Percentiles rank a stretch among this genome's conserved stretches.
These are phyloP conservation scores for Epirrita christyi DNA, from an alignment of 2,888 invertebrate species.

Conservation along the genomic window DNA sequence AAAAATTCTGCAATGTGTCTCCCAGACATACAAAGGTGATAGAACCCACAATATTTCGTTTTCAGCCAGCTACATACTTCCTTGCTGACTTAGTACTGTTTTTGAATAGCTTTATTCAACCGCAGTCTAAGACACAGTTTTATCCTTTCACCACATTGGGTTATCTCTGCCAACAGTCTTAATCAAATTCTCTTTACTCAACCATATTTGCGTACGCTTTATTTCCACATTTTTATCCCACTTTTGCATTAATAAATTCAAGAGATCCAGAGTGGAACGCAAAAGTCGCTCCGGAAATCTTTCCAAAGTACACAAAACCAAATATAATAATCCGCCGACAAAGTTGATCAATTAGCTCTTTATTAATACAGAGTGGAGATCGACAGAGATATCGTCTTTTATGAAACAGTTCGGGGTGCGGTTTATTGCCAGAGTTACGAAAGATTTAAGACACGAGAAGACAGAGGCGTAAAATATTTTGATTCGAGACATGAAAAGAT, in stretches of 20 bases:
- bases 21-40: too few species aligned
- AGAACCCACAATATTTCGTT: too few species aligned
- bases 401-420: conserved; percentile 8
- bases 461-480: conserved; percentile 30
- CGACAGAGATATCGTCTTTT: conserved; percentile 44
- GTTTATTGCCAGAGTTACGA: background rate
- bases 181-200: too few species aligned
- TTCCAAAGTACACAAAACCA: conserved; percentile 31
- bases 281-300: conserved; percentile 20
- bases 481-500: too few species aligned
- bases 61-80: too few species aligned
- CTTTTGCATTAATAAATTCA: background rate
- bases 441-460: conserved; percentile 21
- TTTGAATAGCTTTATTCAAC: too few species aligned
- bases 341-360: conserved; percentile 55
- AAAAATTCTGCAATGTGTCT: too few species aligned
- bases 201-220: background rate
- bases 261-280: background rate
- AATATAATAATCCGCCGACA: conserved; percentile 32
- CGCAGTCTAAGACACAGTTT: background rate
- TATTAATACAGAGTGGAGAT: conserved; percentile 60
- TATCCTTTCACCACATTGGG: background rate
- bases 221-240: background rate
- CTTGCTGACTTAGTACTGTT: too few species aligned
- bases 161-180: background rate